phyloP scores from a whole-genome alignment of 2,797 vertebrate species.

The Steatocranus sp. region DNA sequence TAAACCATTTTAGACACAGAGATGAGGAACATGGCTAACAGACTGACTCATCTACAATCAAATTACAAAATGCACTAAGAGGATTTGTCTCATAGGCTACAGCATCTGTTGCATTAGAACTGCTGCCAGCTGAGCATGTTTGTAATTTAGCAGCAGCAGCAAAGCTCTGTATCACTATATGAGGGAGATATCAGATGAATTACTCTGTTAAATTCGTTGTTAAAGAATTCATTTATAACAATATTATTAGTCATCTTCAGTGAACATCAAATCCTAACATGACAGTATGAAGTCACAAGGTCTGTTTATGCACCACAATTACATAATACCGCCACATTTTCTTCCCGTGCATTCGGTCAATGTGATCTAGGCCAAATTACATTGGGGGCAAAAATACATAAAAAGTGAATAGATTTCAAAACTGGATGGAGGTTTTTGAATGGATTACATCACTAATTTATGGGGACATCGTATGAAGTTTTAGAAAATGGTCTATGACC shows the following conservation, averaged over 20 bases:
- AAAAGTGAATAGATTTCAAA: neutral
- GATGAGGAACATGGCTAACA: conserved; percentile 30
- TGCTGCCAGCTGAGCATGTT: conserved; percentile 56
- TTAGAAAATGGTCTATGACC: neutral
- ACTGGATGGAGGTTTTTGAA: neutral
- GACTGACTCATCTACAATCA: conserved; percentile 50
- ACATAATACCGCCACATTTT: neutral
- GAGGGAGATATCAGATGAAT: neutral
- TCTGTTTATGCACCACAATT: neutral
- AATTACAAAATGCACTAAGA: conserved; percentile 55
- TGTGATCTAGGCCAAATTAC: neutral
- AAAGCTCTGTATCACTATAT: conserved; percentile 11
- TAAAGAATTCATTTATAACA: neutral
- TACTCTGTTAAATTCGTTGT: neutral
- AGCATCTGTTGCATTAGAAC: conserved; percentile 55
- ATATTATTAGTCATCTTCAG: neutral
- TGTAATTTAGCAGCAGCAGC: conserved; percentile 40
- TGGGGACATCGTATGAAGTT: neutral
- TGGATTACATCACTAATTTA: neutral
- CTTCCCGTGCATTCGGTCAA: neutral
- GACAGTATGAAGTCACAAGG: neutral
- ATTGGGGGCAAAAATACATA: neutral
- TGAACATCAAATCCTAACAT: neutral
- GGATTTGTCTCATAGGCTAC: conserved; percentile 56
- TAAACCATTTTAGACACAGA: conserved; percentile 28